These are phyloP conservation scores for Morpho achilles DNA, from an alignment of 2,888 invertebrate genomes.

Conservation along the genomic window DNA sequence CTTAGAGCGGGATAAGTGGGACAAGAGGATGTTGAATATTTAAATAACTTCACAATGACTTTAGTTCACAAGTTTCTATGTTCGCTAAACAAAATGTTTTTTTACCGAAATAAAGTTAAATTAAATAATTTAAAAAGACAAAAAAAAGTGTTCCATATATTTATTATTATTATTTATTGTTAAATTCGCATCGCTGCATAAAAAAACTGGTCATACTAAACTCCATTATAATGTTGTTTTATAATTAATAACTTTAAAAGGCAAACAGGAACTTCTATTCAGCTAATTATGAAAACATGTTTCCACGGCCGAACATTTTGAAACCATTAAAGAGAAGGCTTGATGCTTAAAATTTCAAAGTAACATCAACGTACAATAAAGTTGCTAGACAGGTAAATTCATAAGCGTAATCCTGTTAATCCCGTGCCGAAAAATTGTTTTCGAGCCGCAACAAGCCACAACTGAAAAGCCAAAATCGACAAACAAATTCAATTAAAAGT, in stretches of 20 bases:
- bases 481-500: conserved; percentile 75
- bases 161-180: too few species aligned
- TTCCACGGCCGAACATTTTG: conserved; percentile 1
- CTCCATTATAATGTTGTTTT: too few species aligned
- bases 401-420: conserved; percentile 40
- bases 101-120: too few species aligned
- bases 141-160: too few species aligned
- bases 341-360: conserved; percentile 14
- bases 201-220: too few species aligned
- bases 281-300: conserved; percentile 1
- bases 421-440: conserved; percentile 52
- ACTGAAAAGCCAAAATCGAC: conserved; percentile 67
- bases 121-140: too few species aligned
- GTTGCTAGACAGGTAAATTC: conserved; percentile 35
- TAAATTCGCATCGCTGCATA: too few species aligned
- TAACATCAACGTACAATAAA: conserved; percentile 23
- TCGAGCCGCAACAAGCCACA: conserved; percentile 47
- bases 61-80: too few species aligned
- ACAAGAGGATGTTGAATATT: too few species aligned
- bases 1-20: too few species aligned
- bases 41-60: too few species aligned
- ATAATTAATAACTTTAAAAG: conserved; percentile 2
- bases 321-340: conserved; percentile 5
- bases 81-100: too few species aligned
- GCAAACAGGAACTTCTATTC: background rate